phyloP scores from a whole-genome alignment of 2,888 invertebrate species.

The Volucella inflata region DNA sequence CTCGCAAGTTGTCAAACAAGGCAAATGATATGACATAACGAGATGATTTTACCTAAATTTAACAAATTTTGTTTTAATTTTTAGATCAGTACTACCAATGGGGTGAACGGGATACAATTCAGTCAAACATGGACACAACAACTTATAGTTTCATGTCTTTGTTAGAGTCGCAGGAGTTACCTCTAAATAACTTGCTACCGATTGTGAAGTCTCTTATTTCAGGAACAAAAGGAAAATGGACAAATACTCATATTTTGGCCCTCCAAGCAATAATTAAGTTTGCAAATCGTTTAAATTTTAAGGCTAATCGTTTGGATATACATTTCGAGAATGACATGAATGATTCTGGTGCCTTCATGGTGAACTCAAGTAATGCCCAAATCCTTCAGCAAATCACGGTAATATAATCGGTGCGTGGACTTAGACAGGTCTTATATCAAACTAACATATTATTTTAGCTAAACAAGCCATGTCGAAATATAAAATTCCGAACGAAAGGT shows the following conservation, averaged over 20 bases:
- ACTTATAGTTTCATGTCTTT: conserved; percentile 80
- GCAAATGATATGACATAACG: background rate
- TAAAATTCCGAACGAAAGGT: conserved; percentile 30
- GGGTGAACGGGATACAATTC: conserved; percentile 15
- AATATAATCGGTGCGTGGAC: no score
- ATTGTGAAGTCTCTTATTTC: conserved; percentile 89
- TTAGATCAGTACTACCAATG: background rate
- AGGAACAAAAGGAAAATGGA: conserved; percentile 79
- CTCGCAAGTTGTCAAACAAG: background rate
- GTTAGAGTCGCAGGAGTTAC: conserved; percentile 79
- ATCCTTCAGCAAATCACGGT: conserved; percentile 88
- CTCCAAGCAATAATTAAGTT: conserved; percentile 87
- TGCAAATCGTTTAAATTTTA: conserved; percentile 85
- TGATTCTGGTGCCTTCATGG: conserved; percentile 85
- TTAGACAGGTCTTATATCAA: no score
- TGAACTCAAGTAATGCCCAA: conserved; percentile 91
- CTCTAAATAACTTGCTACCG: conserved; percentile 80
- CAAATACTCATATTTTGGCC: conserved; percentile 84
- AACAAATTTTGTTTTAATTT: background rate
- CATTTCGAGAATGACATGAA: conserved; percentile 79
- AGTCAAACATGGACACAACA: conserved; percentile 78
- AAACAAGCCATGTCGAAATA: background rate
- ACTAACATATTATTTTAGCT: conserved; percentile 3
- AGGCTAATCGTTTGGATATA: conserved; percentile 80
- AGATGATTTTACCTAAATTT: background rate